A percentile compares a stretch with the other conserved stretches of the same genome.
These are phyloP conservation scores for Muschampia plurimacula DNA, from an alignment of 2,888 invertebrate species.

Conservation along the genomic window DNA sequence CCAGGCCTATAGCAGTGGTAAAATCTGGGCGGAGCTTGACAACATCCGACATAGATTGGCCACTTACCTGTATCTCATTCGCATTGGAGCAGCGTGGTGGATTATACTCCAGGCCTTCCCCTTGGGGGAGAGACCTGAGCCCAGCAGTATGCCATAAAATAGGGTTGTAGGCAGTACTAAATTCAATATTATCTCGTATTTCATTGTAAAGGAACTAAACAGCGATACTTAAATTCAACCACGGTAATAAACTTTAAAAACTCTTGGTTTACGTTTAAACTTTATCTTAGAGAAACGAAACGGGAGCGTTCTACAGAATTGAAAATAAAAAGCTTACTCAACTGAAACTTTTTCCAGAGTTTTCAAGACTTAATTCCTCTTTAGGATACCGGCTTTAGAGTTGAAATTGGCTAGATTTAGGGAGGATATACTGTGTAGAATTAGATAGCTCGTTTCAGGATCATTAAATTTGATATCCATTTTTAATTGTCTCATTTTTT, in stretches of 20 bases:
- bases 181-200: background rate
- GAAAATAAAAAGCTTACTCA: constrained; percentile 36
- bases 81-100: too few relatives aligned
- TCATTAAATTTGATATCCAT: constrained; percentile 23
- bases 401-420: constrained; percentile 33
- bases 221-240: constrained; percentile 3
- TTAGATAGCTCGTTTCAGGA: background rate
- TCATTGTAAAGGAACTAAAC: background rate
- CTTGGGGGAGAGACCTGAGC: too few relatives aligned
- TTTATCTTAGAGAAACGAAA: constrained; percentile 26
- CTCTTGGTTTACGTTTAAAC: constrained; percentile 19
- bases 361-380: constrained; percentile 34
- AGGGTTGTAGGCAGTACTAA: background rate
- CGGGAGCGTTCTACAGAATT: constrained; percentile 22
- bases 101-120: too few relatives aligned
- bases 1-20: too few relatives aligned
- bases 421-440: constrained; percentile 11
- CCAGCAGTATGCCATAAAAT: background rate
- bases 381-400: constrained; percentile 21
- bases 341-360: constrained; percentile 22
- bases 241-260: constrained; percentile 32
- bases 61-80: too few relatives aligned
- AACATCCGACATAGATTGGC: too few relatives aligned
- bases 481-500: background rate
- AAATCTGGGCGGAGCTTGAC: too few relatives aligned